Evolutionary conservation across 2,888 invertebrate genomes (phyloP), one percentile per base, ranked within the genome.

Genomic region (Perdita meconis): DNA sequence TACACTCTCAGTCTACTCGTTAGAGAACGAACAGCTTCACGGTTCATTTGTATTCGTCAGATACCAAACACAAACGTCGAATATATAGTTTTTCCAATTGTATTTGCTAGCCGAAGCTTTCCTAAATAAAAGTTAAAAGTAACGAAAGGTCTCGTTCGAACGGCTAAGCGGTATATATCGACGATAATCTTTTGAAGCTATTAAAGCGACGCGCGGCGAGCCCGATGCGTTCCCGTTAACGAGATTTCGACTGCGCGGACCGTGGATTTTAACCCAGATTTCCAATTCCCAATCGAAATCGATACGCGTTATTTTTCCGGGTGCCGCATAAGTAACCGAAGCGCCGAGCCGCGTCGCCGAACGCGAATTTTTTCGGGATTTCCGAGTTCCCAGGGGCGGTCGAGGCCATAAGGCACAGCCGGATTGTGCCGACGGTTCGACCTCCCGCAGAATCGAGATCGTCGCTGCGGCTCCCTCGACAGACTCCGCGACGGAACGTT

Each of bases 171-270:
- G n/a, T n/a, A 61, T 16, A 50, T 34, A n/a, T 47, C 47, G 16
- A 6, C 16, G 53, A 57, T 66, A 67, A 72, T 72, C 71, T 59
- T 60, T 44, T 44, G 10, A 26, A 38, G 42, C 66, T 66, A 72
- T 72, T 67, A 72, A 72, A 67, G 59, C 59, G 42, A 36, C 42
- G 71, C 57, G 59, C 36, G 59, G 67, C 71, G 53, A 66, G 59
- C 66, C 44, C 36, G 71, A 53, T 59, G 59, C 71, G 53, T 42
- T 67, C 59, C 53, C 36, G 53, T 42, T 60, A 72, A 72, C 71
- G 67, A 67, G 71, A 72, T 66, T 67, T 44, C 66, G 71, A 53
- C 66, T 66, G 57, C 65, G 59, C 2, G 59, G 19, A 36, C n/a
- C 50, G 44, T 8, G 19, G 65, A 65, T 36, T 66, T 66, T 71